Percentiles rank a stretch among this genome's conserved stretches.
These are phyloP conservation scores for Mustela lutreola DNA, from an alignment of 2,113 vertebrate genomes.

Conservation along the genomic window DNA sequence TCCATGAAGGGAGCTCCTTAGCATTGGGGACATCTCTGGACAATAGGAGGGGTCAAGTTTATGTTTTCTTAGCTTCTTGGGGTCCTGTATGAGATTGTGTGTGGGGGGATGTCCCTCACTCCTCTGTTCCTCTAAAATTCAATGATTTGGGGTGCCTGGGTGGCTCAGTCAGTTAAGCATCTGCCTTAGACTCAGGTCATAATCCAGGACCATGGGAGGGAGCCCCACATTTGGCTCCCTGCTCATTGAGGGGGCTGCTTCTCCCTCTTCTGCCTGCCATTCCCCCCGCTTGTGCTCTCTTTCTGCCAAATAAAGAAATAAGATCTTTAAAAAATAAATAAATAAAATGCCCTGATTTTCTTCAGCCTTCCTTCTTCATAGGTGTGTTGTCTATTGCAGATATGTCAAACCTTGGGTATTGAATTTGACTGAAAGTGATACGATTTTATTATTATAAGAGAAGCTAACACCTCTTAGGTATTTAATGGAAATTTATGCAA, in stretches of 20 bases:
- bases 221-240: neutral
- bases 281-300: neutral
- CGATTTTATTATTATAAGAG: neutral
- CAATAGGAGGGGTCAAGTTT: neutral
- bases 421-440: neutral
- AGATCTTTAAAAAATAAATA: neutral
- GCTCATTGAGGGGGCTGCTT: neutral
- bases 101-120: neutral
- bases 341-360: neutral
- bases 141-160: neutral
- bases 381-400: neutral
- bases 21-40: too few relatives aligned
- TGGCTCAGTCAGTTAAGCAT: neutral
- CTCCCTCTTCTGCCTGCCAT: neutral
- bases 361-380: neutral
- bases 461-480: neutral
- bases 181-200: neutral
- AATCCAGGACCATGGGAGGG: accelerated
- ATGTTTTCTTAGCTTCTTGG: neutral
- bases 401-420: neutral
- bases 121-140: neutral
- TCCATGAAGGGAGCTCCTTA: neutral
- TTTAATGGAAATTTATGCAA: conserved; percentile 25
- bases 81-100: accelerated
- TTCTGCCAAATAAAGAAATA: neutral